Percentiles rank a stretch among this genome's conserved stretches.
Conservation (phyloP, 2,888 invertebrate species). For the Spialia ferax region DNA sequence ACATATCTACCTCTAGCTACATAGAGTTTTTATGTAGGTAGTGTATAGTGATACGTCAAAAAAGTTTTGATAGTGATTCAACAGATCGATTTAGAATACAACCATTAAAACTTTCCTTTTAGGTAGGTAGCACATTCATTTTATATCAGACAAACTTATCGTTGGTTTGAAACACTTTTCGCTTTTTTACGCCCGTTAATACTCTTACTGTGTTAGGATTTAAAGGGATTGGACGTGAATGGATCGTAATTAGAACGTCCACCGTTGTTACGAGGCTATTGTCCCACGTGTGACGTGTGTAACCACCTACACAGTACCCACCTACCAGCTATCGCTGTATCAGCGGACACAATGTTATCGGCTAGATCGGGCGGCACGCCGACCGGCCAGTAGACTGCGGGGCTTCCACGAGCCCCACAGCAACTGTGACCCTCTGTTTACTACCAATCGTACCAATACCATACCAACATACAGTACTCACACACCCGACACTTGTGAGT, state of each 20-base stretch:
- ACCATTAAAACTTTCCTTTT: too few species aligned
- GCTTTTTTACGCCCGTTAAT: background rate
- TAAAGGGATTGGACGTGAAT: slow-evolving; percentile 9
- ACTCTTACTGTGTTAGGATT: background rate
- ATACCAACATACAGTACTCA: too few species aligned
- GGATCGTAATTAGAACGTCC: slow-evolving; percentile 29
- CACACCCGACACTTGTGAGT: background rate
- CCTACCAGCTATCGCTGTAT: slow-evolving; percentile 37
- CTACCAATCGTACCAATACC: too few species aligned
- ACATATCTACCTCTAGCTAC: too few species aligned
- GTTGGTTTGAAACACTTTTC: too few species aligned
- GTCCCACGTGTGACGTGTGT: slow-evolving; percentile 21
- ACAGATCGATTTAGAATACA: too few species aligned
- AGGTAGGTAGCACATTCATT: too few species aligned
- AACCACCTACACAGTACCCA: background rate
- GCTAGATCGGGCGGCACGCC: slow-evolving; percentile 42
- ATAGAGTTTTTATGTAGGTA: too few species aligned
- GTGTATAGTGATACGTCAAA: too few species aligned
- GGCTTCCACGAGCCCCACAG: slow-evolving; percentile 20
- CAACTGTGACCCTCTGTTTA: background rate
- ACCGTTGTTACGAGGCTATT: slow-evolving; percentile 22
- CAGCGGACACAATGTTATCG: slow-evolving; percentile 68
- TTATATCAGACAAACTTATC: too few species aligned
- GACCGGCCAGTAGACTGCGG: slow-evolving; percentile 44
- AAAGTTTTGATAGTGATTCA: too few species aligned